Percentiles rank a stretch among this genome's conserved stretches.
Conservation (phyloP, 92 coral and sea anemone species). For the Siderastrea radians region DNA sequence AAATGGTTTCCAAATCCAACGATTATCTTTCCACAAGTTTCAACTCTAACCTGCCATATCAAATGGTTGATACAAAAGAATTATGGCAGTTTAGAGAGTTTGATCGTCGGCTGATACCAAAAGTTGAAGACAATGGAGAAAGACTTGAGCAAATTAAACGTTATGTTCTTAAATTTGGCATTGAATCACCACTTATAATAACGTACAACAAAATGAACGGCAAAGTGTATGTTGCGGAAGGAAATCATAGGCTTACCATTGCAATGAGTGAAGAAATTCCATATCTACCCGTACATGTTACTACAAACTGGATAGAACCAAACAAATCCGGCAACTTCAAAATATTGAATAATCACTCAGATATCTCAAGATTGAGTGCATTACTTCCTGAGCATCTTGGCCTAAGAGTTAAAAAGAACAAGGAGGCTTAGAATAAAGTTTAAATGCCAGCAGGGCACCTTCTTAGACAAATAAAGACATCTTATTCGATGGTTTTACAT, state of each 20-base stretch:
- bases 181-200: conserved; percentile 41
- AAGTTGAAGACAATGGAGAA: conserved; percentile 29
- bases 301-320: conserved; percentile 31
- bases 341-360: conserved; percentile 23
- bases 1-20: conserved; percentile 14
- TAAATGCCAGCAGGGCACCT: too few species aligned
- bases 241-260: conserved; percentile 53
- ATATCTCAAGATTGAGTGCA: conserved; percentile 5
- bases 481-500: too few species aligned
- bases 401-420: conserved; percentile 16
- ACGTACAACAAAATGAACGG: conserved; percentile 24
- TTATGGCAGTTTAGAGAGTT: conserved; percentile 57
- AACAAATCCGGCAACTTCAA: conserved; percentile 36
- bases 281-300: conserved; percentile 39
- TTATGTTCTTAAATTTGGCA: conserved; percentile 38
- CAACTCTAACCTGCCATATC: conserved; percentile 27
- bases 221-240: conserved; percentile 30
- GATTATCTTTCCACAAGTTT: conserved; percentile 20
- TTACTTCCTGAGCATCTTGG: conserved; percentile 37
- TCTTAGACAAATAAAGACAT: too few species aligned
- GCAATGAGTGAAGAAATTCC: conserved; percentile 40
- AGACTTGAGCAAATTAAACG: conserved; percentile 44
- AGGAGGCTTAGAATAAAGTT: too few species aligned
- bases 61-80: conserved; percentile 45
- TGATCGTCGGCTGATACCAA: conserved; percentile 56